phyloP scores from a whole-genome alignment of 2,113 vertebrate genomes.

The Festucalex cinctus region DNA sequence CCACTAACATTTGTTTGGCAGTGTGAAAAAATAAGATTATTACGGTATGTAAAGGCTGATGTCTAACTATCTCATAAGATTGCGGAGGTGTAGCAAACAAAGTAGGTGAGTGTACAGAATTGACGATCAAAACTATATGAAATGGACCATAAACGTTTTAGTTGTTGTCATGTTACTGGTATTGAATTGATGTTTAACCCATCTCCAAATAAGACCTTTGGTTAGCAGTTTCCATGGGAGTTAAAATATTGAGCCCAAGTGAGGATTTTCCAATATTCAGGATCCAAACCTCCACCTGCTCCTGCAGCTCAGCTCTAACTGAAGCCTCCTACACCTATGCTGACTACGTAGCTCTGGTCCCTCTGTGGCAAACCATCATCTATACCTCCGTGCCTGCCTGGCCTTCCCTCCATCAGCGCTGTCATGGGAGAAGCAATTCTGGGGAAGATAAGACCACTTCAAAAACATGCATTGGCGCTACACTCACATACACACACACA shows the following conservation, averaged over 20 bases:
- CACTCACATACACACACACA: background rate
- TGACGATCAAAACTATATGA: background rate
- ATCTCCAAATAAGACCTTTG: conserved; percentile 23
- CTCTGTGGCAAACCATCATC: conserved; percentile 30
- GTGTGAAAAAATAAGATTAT: background rate
- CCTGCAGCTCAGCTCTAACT: conserved; percentile 30
- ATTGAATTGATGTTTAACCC: conserved; percentile 27
- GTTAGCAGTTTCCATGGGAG: conserved; percentile 39
- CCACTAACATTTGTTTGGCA: too few relatives aligned
- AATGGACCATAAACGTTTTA: background rate
- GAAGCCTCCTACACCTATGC: conserved; percentile 2
- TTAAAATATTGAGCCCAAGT: conserved; percentile 34
- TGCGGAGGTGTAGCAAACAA: background rate
- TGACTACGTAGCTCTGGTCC: conserved; percentile 17
- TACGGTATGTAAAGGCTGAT: background rate
- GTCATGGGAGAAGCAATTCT: conserved; percentile 59
- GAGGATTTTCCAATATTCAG: conserved; percentile 52
- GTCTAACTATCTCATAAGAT: background rate
- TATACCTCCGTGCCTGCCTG: conserved; percentile 13
- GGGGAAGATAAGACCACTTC: conserved; percentile 62
- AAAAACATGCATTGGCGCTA: conserved; percentile 33
- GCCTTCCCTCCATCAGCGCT: conserved; percentile 28
- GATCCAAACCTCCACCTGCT: conserved; percentile 58
- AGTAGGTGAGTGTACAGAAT: background rate
- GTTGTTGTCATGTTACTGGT: conserved; percentile 21